phyloP scores from a whole-genome alignment of 2,888 invertebrate genomes.

The Pammene fasciana region DNA sequence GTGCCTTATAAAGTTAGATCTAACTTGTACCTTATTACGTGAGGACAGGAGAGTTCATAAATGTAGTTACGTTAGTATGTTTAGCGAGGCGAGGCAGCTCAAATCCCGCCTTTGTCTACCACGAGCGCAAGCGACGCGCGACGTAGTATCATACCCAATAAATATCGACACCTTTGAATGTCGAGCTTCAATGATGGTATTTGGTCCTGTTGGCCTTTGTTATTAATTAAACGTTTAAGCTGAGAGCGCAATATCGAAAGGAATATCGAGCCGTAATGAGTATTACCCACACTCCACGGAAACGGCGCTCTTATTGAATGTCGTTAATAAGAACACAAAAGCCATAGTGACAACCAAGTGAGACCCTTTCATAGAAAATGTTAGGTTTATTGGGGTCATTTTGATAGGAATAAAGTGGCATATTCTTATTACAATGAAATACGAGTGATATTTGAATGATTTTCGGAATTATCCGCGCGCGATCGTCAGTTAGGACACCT shows the following conservation, averaged over 20 bases:
- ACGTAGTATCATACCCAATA: slow-evolving; percentile 13
- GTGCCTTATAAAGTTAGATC: not conserved
- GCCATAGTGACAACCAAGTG: not conserved
- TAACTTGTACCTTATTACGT: not conserved
- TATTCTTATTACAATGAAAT: too few species aligned
- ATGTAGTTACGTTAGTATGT: not conserved
- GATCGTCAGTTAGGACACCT: too few species aligned
- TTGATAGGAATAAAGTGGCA: too few species aligned
- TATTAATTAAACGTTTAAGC: slow-evolving; percentile 13
- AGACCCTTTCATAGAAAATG: not conserved
- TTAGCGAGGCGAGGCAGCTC: slow-evolving; percentile 21
- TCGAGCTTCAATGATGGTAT: not conserved
- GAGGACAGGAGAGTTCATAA: not conserved
- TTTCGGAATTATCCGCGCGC: too few species aligned
- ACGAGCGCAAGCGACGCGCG: not conserved
- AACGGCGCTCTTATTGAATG: slow-evolving; percentile 8
- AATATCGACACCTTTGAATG: slow-evolving; percentile 20
- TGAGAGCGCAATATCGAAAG: slow-evolving; percentile 2
- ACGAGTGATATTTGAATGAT: too few species aligned
- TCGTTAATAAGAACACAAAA: not conserved
- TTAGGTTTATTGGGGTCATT: too few species aligned
- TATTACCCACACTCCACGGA: not conserved
- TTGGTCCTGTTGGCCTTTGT: not conserved
- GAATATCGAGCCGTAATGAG: not conserved
- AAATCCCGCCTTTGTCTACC: slow-evolving; percentile 48